phyloP scores from a whole-genome alignment of 2,113 vertebrate species.

The Echinops telfairi region DNA sequence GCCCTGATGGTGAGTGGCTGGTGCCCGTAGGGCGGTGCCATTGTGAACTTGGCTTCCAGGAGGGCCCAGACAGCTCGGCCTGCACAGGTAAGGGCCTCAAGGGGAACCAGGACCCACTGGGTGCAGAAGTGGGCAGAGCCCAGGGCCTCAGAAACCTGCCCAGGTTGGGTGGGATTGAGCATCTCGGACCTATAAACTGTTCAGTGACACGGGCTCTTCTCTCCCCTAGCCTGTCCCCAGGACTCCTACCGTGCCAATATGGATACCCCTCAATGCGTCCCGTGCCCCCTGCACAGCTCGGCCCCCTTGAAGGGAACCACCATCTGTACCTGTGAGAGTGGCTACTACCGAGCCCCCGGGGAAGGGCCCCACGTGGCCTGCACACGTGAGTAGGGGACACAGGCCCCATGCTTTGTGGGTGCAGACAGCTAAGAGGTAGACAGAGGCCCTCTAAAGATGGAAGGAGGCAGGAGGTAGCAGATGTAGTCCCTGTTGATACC shows the following conservation, averaged over 20 bases:
- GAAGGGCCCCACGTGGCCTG: slow-evolving; percentile 86
- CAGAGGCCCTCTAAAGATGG: too few relatives aligned
- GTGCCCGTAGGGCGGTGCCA: slow-evolving; percentile 87
- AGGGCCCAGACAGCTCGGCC: slow-evolving; percentile 40
- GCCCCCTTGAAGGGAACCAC: slow-evolving; percentile 77
- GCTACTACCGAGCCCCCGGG: slow-evolving; percentile 82
- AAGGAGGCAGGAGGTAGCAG: neutral
- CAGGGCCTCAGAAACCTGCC: neutral
- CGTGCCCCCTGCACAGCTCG: slow-evolving; percentile 86
- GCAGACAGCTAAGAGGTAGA: too few relatives aligned
- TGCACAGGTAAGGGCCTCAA: slow-evolving; percentile 73
- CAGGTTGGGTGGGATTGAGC: neutral
- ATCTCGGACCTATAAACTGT: neutral
- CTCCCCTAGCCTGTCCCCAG: slow-evolving; percentile 84
- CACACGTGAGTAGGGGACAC: slow-evolving; percentile 84
- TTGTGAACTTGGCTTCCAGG: slow-evolving; percentile 87
- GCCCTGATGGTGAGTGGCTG: slow-evolving; percentile 87
- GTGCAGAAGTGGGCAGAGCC: too few relatives aligned
- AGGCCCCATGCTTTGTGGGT: too few relatives aligned
- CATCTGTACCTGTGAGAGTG: slow-evolving; percentile 83
- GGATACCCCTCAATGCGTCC: slow-evolving; percentile 80
- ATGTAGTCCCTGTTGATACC: neutral
- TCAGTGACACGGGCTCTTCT: rapidly evolving
- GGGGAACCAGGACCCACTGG: too few relatives aligned
- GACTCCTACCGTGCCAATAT: slow-evolving; percentile 85